Conservation (phyloP, 2,888 invertebrate species). For the Eucera pruinosa region DNA sequence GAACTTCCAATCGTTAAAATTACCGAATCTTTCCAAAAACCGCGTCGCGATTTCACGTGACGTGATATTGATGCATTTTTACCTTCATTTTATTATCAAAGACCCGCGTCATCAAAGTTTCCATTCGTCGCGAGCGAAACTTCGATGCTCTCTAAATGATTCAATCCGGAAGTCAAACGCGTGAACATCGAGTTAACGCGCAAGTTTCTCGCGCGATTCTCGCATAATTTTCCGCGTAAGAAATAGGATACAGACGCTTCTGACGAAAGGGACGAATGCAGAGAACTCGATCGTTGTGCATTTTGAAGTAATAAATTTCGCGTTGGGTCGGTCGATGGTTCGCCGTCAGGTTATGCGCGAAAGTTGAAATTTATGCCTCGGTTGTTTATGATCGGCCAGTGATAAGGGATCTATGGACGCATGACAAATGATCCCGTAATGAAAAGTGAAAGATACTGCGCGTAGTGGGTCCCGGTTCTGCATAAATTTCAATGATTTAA, state of each 20-base stretch:
- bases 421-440: slow-evolving; percentile 84
- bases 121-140: no score
- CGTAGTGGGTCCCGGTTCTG: slow-evolving; percentile 75
- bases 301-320: slow-evolving; percentile 82
- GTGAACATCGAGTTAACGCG: no score
- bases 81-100: no score
- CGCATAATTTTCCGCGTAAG: neutral
- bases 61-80: no score
- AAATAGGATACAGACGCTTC: slow-evolving; percentile 65
- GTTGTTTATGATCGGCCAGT: slow-evolving; percentile 84
- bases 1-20: no score
- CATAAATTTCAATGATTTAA: slow-evolving; percentile 85
- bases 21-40: no score
- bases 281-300: slow-evolving; percentile 68
- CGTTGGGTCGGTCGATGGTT: slow-evolving; percentile 78
- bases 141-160: no score
- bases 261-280: slow-evolving; percentile 75
- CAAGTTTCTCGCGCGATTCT: no score
- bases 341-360: slow-evolving; percentile 83
- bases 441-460: slow-evolving; percentile 85
- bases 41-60: no score
- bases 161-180: no score
- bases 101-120: no score
- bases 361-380: slow-evolving; percentile 84
- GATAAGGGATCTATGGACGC: slow-evolving; percentile 84